Conservation (phyloP, 1,140 invertebrate species). For the Drosophila azteca region DNA sequence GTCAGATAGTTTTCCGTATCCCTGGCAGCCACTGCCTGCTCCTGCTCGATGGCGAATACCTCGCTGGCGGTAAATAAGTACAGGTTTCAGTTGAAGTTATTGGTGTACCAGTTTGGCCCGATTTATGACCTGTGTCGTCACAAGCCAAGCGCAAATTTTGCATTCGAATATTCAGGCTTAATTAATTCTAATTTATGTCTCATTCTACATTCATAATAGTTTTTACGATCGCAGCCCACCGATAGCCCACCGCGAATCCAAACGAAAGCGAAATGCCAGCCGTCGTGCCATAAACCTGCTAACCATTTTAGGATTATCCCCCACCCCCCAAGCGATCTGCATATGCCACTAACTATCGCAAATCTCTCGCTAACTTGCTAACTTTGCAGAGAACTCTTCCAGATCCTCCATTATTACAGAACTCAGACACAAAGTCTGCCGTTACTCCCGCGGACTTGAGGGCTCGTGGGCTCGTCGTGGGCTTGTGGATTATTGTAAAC, state of each 20-base stretch:
- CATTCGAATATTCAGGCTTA: slow-evolving; percentile 50
- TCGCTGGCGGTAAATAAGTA: slow-evolving; percentile 84
- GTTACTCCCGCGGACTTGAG: neutral
- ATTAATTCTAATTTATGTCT: slow-evolving; percentile 80
- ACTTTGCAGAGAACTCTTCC: too few species aligned
- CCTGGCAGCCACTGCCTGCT: slow-evolving; percentile 90
- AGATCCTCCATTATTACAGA: slow-evolving; percentile 6
- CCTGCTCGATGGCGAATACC: slow-evolving; percentile 87
- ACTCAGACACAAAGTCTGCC: slow-evolving; percentile 30
- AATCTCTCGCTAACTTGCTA: neutral
- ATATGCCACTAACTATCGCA: neutral
- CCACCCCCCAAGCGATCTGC: neutral
- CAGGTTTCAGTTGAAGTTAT: slow-evolving; percentile 45
- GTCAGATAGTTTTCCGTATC: slow-evolving; percentile 93
- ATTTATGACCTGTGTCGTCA: slow-evolving; percentile 60
- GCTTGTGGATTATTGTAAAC: slow-evolving; percentile 27
- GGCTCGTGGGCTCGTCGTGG: neutral
- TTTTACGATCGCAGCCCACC: slow-evolving; percentile 39
- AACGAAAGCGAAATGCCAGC: slow-evolving; percentile 71
- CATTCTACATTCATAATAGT: slow-evolving; percentile 70
- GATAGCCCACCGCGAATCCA: slow-evolving; percentile 42
- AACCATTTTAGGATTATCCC: slow-evolving; percentile 6
- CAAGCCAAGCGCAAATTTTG: slow-evolving; percentile 31
- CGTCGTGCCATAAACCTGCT: slow-evolving; percentile 18
- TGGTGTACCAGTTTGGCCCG: slow-evolving; percentile 62